Conservation (phyloP, 2,888 invertebrate genomes). For the Peribatodes rhomboidaria region DNA sequence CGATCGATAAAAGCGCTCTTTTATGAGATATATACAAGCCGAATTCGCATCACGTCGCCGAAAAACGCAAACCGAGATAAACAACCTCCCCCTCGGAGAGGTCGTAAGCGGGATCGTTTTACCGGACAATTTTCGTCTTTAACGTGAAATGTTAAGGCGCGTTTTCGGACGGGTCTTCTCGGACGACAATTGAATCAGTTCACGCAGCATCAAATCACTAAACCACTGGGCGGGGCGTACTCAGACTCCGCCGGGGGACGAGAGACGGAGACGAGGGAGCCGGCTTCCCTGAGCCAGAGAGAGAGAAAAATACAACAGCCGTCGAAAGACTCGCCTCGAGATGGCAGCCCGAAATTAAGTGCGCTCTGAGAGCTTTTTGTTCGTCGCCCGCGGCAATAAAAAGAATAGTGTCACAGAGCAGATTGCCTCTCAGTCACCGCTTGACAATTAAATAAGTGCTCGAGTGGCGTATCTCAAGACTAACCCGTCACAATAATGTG, state of each 20-base stretch:
- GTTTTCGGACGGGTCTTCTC: conserved; percentile 73
- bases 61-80: conserved; percentile 86
- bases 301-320: conserved; percentile 71
- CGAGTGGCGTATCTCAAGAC: conserved; percentile 74
- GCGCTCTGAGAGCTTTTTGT: conserved; percentile 81
- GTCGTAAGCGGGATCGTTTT: conserved; percentile 81
- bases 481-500: conserved; percentile 79
- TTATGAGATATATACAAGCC: conserved; percentile 83
- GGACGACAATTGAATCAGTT: conserved; percentile 86
- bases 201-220: conserved; percentile 87
- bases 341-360: conserved; percentile 79
- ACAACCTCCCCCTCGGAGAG: conserved; percentile 81
- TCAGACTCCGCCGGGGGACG: conserved; percentile 83
- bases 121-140: conserved; percentile 84
- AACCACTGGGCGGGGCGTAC: conserved; percentile 86
- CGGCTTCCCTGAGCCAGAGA: conserved; percentile 61
- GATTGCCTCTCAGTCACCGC: conserved; percentile 83
- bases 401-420: conserved; percentile 84
- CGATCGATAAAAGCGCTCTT: conserved; percentile 83
- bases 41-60: conserved; percentile 85
- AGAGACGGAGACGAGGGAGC: conserved; percentile 75
- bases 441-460: conserved; percentile 85
- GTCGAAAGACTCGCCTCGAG: conserved; percentile 70
- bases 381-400: conserved; percentile 77
- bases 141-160: conserved; percentile 78